Conservation (phyloP, 1,140 invertebrate species). For the Brevipalpus yothersi region DNA sequence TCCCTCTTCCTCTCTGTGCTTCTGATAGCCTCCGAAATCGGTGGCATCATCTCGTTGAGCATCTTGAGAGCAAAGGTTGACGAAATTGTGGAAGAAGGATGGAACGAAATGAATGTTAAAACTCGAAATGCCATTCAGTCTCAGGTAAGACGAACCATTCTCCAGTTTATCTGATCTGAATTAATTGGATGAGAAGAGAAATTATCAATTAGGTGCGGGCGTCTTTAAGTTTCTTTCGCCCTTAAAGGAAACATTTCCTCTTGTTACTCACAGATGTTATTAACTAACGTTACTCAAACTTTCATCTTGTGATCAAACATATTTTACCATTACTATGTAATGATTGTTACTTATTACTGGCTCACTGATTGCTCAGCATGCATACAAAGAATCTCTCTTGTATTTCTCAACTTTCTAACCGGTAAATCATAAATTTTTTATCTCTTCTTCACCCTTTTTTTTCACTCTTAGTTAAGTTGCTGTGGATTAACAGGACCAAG, state of each 20-base stretch:
- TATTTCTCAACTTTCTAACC: too few relatives aligned
- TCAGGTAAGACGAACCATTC: conserved; percentile 16
- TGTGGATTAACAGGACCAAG: conserved; percentile 23
- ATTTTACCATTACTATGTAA: too few relatives aligned
- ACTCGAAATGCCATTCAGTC: conserved; percentile 21
- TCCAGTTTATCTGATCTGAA: too few relatives aligned
- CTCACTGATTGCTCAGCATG: too few relatives aligned
- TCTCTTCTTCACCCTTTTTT: conserved; percentile 5
- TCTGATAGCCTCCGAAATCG: conserved; percentile 19
- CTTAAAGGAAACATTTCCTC: neutral
- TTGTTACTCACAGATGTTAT: too few relatives aligned
- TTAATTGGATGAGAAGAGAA: too few relatives aligned
- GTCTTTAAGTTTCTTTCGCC: neutral
- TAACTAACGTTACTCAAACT: too few relatives aligned
- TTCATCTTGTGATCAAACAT: too few relatives aligned
- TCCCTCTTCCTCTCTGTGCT: conserved; percentile 19
- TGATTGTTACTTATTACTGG: too few relatives aligned
- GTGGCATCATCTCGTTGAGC: conserved; percentile 20
- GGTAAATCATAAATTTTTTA: neutral
- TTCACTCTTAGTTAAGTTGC: conserved; percentile 19
- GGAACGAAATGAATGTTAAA: conserved; percentile 23
- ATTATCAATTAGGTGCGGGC: too few relatives aligned
- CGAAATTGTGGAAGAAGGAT: conserved; percentile 21
- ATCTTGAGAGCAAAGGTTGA: conserved; percentile 20
- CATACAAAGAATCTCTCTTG: too few relatives aligned